Conservation (phyloP, 2,113 vertebrate species). For the Petrocephalus microphthalmus region DNA sequence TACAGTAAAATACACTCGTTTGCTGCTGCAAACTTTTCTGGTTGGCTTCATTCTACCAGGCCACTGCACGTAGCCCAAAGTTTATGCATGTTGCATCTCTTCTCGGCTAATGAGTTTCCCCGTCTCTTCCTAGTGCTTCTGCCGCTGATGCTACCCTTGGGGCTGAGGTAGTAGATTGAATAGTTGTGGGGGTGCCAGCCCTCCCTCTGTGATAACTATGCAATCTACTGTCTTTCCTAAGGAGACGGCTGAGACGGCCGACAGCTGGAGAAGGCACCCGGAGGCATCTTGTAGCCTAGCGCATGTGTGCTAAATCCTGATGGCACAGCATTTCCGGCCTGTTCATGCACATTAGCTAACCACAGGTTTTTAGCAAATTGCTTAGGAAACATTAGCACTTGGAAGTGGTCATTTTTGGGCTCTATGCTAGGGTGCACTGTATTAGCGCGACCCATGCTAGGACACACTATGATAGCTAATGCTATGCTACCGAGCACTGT, state of each 20-base stretch:
- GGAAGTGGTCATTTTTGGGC: not conserved
- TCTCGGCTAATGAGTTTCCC: slow-evolving; percentile 20
- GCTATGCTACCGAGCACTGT: too few relatives aligned
- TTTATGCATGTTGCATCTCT: not conserved
- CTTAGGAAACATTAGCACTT: not conserved
- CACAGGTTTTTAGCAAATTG: not conserved
- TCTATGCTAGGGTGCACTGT: not conserved
- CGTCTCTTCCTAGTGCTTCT: slow-evolving; percentile 43
- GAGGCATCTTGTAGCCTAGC: not conserved
- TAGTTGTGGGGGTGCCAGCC: slow-evolving; percentile 77
- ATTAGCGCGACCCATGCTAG: not conserved
- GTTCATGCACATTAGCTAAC: not conserved
- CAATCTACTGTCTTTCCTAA: slow-evolving; percentile 97
- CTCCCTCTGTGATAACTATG: slow-evolving; percentile 86
- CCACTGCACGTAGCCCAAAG: not conserved
- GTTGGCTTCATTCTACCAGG: not conserved
- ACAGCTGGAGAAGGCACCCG: not conserved
- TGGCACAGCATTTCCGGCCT: too few relatives aligned
- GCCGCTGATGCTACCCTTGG: slow-evolving; percentile 73
- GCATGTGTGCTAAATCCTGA: not conserved
- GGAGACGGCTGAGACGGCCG: slow-evolving; percentile 68
- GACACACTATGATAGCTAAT: slow-evolving; percentile 16
- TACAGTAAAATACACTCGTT: not conserved
- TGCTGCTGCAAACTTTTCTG: not conserved
- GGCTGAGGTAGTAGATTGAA: slow-evolving; percentile 95